Conservation (phyloP, 2,797 vertebrate species). For the Podarcis siculus region DNA sequence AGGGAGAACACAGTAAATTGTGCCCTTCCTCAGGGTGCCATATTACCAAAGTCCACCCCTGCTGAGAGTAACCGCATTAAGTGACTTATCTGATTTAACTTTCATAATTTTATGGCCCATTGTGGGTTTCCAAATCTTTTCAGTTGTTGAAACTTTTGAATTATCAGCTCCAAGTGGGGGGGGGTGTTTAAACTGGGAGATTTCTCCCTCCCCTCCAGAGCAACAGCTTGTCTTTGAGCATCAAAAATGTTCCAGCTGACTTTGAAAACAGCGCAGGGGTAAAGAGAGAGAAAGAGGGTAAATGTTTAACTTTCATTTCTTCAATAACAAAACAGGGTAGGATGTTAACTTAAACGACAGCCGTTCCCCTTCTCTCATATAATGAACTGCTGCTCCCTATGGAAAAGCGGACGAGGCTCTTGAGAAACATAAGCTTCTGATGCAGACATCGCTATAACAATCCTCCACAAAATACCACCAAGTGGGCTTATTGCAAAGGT, state of each 20-base stretch:
- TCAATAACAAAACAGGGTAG: neutral
- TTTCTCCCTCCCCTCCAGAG: neutral
- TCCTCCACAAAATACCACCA: too few species aligned
- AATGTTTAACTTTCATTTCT: conserved; percentile 53
- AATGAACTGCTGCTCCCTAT: neutral
- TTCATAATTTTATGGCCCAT: neutral
- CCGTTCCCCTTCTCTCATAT: neutral
- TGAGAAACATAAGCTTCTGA: neutral
- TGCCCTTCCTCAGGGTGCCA: too few species aligned
- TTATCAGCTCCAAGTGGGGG: rapidly evolving
- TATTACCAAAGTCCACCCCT: too few species aligned
- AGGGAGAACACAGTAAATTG: too few species aligned
- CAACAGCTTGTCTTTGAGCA: conserved; percentile 26
- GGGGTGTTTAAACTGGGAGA: neutral
- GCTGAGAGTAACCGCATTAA: too few species aligned
- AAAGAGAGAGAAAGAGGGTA: conserved; percentile 20
- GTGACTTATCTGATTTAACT: neutral
- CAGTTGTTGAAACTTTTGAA: neutral
- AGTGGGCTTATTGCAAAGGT: too few species aligned
- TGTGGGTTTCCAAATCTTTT: conserved; percentile 6
- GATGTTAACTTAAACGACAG: neutral
- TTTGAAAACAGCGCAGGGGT: conserved; percentile 26
- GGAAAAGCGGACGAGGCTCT: neutral
- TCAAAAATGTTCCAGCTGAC: conserved; percentile 43
- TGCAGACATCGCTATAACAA: too few species aligned